Base-by-base conservation (phyloP, 2,888 invertebrate species). In the Macrophya alboannulata region DNA sequence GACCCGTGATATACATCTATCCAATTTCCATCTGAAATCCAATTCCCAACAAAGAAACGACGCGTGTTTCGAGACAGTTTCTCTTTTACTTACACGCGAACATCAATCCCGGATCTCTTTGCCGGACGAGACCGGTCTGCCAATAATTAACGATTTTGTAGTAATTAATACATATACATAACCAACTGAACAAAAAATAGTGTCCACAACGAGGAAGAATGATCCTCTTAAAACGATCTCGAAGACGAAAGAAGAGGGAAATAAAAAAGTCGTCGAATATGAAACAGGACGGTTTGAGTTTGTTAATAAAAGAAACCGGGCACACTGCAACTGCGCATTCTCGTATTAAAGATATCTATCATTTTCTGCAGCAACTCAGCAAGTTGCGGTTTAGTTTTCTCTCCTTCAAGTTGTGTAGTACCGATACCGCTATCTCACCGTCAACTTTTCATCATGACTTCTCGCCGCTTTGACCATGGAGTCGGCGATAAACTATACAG, bases 11-110 rank as follows among this genome's bases (percentile, higher is more conserved):
- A 68, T 12, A 62, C 65, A 83, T 83, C 83, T 83, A 68, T 68
- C 51, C 83, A 71, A 83, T 83, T 65, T 83, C 48, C 45, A 83
- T 81, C 81, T 45, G 65, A 81, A 81, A 81, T 81, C 65, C 62
- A 81, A 65, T 81, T 81, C 65, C 81, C 59, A 62, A 62, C 81
- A 81, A 81, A 81, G 81, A 65, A 81, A 81, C 37, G 43, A 77
- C 77, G 77, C 77, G 77, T 77, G 77, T 77, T 77, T 37, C 77
- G 77, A 77, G 55, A 77, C 77, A 77, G 77, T 77, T 77, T 77
- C 77, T 77, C 77, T 77, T 77, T 74, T 45, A 74, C 43, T 45
- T 21, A 74, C 72, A 77, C 55, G 51, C 77, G 51, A 77, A 55
- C 77, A 31, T 55, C 77, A 43, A 51, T 77, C 31, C 17, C n/a